Conservation (phyloP, 2,797 vertebrate species). For the Hapalemur alaotrensis region DNA sequence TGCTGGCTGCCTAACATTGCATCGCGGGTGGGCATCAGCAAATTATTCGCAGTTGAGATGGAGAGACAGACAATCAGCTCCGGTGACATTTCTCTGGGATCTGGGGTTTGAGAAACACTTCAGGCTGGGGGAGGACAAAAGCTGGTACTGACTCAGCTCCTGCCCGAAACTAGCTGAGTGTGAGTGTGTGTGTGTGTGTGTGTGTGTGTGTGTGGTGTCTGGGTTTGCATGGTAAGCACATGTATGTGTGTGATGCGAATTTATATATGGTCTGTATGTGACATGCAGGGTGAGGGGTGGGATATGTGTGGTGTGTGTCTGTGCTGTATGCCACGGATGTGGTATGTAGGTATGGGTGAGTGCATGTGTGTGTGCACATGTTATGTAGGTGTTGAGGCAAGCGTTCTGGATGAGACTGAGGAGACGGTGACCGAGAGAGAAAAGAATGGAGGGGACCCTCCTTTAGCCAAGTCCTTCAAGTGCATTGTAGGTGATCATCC, state of each 20-base stretch:
- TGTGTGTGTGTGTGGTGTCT: background rate
- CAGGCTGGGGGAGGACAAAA: background rate
- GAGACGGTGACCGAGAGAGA: background rate
- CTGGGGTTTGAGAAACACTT: background rate
- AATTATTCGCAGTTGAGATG: background rate
- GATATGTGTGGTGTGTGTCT: background rate
- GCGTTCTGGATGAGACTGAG: background rate
- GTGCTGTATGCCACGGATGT: background rate
- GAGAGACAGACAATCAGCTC: background rate
- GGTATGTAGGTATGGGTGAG: background rate
- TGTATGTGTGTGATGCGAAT: background rate
- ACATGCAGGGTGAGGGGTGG: accelerated
- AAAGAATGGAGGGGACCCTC: background rate
- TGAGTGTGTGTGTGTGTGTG: background rate
- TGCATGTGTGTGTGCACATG: background rate
- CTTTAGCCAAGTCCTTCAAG: background rate
- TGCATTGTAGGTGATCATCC: background rate
- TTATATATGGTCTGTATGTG: background rate
- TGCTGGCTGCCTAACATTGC: background rate
- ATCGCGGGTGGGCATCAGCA: background rate
- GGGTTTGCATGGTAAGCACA: background rate
- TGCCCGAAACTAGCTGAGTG: background rate
- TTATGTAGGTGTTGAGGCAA: background rate
- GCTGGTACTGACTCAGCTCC: background rate
- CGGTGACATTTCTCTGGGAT: background rate